Conservation (phyloP, 2,113 vertebrate genomes). For the Galemys pyrenaicus region DNA sequence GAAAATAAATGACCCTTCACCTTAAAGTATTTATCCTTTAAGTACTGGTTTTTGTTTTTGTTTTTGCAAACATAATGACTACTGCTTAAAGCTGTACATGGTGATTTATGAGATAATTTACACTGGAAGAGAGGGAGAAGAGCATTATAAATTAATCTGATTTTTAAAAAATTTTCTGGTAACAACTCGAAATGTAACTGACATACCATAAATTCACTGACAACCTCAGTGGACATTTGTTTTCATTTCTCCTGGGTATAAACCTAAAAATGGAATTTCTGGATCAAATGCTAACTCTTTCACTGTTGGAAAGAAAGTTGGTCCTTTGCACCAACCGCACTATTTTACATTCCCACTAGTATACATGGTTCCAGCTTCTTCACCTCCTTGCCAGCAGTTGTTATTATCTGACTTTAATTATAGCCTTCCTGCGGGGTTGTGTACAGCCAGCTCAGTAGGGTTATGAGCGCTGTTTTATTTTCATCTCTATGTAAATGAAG, state of each 20-base stretch:
- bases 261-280: neutral
- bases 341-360: neutral
- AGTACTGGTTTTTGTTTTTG: too few species aligned
- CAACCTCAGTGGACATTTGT: neutral
- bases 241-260: neutral
- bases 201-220: neutral
- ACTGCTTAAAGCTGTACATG: neutral
- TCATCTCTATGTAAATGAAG: neutral
- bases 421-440: neutral
- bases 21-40: neutral
- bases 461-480: neutral
- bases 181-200: neutral
- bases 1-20: neutral
- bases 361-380: neutral
- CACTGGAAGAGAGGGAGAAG: neutral
- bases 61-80: too few species aligned
- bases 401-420: neutral
- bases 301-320: too few species aligned
- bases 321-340: neutral
- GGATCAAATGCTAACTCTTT: neutral
- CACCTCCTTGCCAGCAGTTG: neutral
- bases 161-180: neutral
- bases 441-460: neutral
- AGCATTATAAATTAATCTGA: neutral
- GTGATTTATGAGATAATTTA: neutral